Conservation (phyloP, 2,113 vertebrate genomes). For the Cyprinus carpio region DNA sequence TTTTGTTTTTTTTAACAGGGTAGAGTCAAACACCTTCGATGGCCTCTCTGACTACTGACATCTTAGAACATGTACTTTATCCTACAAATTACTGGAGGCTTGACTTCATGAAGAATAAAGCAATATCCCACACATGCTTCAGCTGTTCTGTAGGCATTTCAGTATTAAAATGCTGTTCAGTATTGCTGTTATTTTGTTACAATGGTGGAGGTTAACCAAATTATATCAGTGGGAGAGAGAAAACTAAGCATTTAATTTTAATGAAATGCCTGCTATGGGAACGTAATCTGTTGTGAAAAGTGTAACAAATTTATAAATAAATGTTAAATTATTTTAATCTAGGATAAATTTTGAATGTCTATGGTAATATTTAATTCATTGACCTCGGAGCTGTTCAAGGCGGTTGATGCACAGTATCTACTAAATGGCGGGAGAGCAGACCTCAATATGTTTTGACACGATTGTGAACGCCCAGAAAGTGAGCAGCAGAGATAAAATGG, state of each 20-base stretch:
- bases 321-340: background rate
- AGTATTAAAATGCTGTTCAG: background rate
- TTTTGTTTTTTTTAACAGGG: background rate
- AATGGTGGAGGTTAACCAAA: background rate
- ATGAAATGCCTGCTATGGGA: background rate
- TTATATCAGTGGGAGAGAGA: background rate
- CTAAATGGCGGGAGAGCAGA: slow-evolving; percentile 16
- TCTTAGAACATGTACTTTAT: background rate
- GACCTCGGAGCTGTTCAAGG: background rate
- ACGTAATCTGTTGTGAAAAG: background rate
- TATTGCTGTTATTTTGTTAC: background rate
- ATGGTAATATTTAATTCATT: background rate
- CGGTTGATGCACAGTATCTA: slow-evolving; percentile 12
- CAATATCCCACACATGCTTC: background rate
- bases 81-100: background rate
- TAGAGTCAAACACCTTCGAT: background rate
- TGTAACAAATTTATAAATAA: background rate
- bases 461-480: slow-evolving; percentile 76
- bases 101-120: slow-evolving; percentile 4
- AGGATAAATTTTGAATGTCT: background rate
- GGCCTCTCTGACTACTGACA: background rate
- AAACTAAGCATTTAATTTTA: background rate
- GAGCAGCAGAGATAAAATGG: slow-evolving; percentile 69
- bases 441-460: slow-evolving; percentile 72
- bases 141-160: background rate